Evolutionary conservation across 2,113 vertebrate genomes (phyloP).

Genomic region (Antennarius striatus): DNA sequence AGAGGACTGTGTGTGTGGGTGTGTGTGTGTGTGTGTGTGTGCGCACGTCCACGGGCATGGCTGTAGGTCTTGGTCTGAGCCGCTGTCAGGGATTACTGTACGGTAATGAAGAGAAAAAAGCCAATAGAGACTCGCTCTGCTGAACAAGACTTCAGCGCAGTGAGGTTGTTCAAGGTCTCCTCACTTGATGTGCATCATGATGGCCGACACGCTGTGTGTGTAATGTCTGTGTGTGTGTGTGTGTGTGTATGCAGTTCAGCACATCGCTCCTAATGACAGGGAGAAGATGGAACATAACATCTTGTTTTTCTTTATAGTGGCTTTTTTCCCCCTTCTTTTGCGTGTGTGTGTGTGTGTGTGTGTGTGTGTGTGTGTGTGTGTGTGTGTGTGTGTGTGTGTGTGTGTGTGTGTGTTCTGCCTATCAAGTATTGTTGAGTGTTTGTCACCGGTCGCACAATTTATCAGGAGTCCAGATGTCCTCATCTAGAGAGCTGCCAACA

Average conservation of each 20-base stretch:
- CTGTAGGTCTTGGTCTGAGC: conserved; percentile 24
- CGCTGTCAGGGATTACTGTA: conserved; percentile 34
- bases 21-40: not conserved
- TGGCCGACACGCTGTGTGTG: conserved; percentile 38
- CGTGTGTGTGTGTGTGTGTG: too few relatives aligned
- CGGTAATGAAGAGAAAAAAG: conserved; percentile 52
- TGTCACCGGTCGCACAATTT: conserved; percentile 23
- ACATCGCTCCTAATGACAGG: conserved; percentile 39
- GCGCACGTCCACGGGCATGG: not conserved
- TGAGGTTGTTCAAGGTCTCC: conserved; percentile 43
- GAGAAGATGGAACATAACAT: conserved; percentile 40
- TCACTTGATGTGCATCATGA: conserved; percentile 13
- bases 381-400: too few relatives aligned
- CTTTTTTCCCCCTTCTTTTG: not conserved
- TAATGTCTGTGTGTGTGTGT: conserved; percentile 13
- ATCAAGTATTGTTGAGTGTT: conserved; percentile 12
- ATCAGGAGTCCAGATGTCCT: conserved; percentile 59
- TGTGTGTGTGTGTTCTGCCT: not conserved
- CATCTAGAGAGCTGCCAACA: conserved; percentile 40
- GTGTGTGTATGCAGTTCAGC: conserved; percentile 29
- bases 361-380: too few relatives aligned
- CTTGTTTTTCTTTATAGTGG: conserved; percentile 36
- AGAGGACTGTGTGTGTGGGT: conserved; percentile 3
- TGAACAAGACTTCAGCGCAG: conserved; percentile 55
- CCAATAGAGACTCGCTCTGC: conserved; percentile 40